A percentile compares a stretch with the other conserved stretches of the same genome.
phyloP scores from a whole-genome alignment of 2,113 vertebrate genomes.

The Ranitomeya imitator region DNA sequence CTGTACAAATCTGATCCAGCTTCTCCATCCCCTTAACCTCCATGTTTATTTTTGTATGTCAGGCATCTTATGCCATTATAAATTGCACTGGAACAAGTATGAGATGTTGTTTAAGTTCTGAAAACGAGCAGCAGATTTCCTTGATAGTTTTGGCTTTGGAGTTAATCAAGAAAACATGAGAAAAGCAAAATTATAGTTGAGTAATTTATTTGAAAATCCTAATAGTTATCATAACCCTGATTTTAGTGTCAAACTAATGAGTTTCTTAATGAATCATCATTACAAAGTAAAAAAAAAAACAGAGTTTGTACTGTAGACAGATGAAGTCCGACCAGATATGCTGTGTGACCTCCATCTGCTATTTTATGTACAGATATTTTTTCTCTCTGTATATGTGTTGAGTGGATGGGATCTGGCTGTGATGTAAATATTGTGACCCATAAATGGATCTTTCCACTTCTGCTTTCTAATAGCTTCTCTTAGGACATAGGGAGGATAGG shows the following conservation, averaged over 20 bases:
- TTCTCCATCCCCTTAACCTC: slow-evolving; percentile 1
- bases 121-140: slow-evolving; percentile 36
- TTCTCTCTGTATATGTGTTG: too few species aligned
- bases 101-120: slow-evolving; percentile 21
- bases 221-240: not conserved
- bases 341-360: not conserved
- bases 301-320: not conserved
- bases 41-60: slow-evolving; percentile 43
- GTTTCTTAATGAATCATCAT: not conserved
- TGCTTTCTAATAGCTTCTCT: too few species aligned
- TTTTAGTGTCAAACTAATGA: slow-evolving; percentile 3
- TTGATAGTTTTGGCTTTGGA: not conserved
- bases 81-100: slow-evolving; percentile 22
- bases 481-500: too few species aligned
- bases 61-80: slow-evolving; percentile 31
- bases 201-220: not conserved
- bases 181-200: not conserved
- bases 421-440: too few species aligned
- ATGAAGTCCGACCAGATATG: not conserved
- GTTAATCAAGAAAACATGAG: not conserved
- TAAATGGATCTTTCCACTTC: too few species aligned
- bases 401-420: too few species aligned
- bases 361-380: not conserved
- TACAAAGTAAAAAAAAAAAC: not conserved
- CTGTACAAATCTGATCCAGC: slow-evolving; percentile 26